Percentiles rank a stretch among this genome's conserved stretches.
Conservation (phyloP, 2,113 vertebrate genomes). For the Dendropsophus ebraccatus region DNA sequence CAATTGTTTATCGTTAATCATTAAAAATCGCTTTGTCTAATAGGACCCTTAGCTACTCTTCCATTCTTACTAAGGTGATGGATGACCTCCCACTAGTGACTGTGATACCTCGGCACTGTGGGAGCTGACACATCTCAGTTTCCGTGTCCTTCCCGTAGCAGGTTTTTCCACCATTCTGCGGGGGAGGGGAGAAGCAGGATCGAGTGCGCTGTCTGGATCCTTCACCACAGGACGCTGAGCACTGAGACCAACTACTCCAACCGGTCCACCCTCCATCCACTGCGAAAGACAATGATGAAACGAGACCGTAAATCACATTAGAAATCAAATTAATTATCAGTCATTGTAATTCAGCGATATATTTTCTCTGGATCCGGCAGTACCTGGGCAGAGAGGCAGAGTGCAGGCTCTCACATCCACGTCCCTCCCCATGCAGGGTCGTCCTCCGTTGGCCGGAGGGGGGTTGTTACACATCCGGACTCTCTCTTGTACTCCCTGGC, state of each 20-base stretch:
- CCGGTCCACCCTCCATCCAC: constrained; percentile 55
- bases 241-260: constrained; percentile 56
- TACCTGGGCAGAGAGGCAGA: constrained; percentile 76
- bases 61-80: no score
- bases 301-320: no score
- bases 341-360: no score
- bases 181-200: constrained; percentile 56
- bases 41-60: no score
- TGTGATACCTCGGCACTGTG: constrained; percentile 52
- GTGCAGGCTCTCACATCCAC: constrained; percentile 74
- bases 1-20: background rate
- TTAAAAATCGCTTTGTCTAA: no score
- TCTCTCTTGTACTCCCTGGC: constrained; percentile 75
- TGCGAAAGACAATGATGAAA: background rate
- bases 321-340: background rate
- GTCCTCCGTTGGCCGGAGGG: constrained; percentile 73
- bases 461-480: constrained; percentile 77
- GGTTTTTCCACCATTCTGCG: constrained; percentile 47
- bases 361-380: background rate
- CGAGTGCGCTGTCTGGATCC: constrained; percentile 47
- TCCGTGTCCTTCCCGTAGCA: constrained; percentile 52
- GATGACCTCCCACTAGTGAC: background rate
- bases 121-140: constrained; percentile 2
- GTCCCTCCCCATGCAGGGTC: constrained; percentile 70
- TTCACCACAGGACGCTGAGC: constrained; percentile 51